Evolutionary conservation across 1,140 invertebrate genomes (phyloP), one percentile per base, ranked within the genome.

Genomic region (Drosophila bifasciata): DNA sequence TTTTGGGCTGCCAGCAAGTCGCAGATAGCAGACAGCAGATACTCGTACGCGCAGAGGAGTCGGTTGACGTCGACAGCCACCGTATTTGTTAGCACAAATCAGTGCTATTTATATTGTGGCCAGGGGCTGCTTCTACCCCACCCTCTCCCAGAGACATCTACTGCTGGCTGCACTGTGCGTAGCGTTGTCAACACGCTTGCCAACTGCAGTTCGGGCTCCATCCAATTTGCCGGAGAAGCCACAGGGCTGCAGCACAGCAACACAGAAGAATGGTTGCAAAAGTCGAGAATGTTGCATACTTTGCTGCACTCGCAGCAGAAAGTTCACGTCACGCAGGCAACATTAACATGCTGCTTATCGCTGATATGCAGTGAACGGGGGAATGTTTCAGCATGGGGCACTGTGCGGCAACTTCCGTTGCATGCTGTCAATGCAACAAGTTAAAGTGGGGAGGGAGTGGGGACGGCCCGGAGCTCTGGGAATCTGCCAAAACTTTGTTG

Each of bases 91-190:
- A 76, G 81, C 81, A 79, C 80, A 86, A 86, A 86, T 86, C 81
- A 86, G 83, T 88, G 81, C 81, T 86, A 86, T 86, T 86, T 86
- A 86, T 86, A 88, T 81, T 86, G 81, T 73, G 66, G 83, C 52
- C 50, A 59, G 57, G 52, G 32, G 13, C 52, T 46, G 48, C 46
- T 51, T 70, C 56, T 32, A 21, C 15, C 7, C 15, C 7, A 7
- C 6, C 52, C 25, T 16, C 28, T 50, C 67, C 28, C 40, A 16
- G 9, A 23, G n/a, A 23, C 36, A 41, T 32, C 23, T 17, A 16
- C 57, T 50, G 9, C 16, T 21, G 17, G 32, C 8, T 9, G 49
- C 28, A 39, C 43, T 28, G 62, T 73, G 72, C 45, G 64, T 68
- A 44, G 49, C 52, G 32, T 62, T 85, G 80, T 86, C 81, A 84